These are phyloP conservation scores for Platycheirus rosarum DNA, from an alignment of 2,888 invertebrate species.

Conservation along the genomic window DNA sequence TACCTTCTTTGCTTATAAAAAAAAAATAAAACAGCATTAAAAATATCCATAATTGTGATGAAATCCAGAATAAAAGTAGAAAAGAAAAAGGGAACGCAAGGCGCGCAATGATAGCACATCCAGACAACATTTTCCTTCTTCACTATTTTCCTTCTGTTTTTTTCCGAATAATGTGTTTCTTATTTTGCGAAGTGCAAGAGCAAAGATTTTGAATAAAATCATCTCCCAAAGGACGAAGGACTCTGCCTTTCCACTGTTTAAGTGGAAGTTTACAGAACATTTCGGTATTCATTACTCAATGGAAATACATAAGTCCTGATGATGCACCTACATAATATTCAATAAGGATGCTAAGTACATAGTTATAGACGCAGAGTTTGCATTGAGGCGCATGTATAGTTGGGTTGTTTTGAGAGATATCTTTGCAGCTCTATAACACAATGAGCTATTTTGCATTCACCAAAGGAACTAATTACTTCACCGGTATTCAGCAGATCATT, in stretches of 20 bases:
- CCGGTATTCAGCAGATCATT: slow-evolving; percentile 66
- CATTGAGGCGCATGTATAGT: not conserved
- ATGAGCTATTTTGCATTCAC: slow-evolving; percentile 67
- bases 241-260: slow-evolving; percentile 11
- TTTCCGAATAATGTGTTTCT: slow-evolving; percentile 10
- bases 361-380: too few relatives aligned
- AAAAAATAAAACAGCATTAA: too few relatives aligned
- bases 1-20: too few relatives aligned
- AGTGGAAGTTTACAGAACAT: slow-evolving; percentile 29
- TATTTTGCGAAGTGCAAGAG: slow-evolving; percentile 1
- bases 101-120: not conserved
- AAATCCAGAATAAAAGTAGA: slow-evolving; percentile 10
- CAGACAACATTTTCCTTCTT: slow-evolving; percentile 24
- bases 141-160: not conserved
- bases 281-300: slow-evolving; percentile 53
- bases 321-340: slow-evolving; percentile 34
- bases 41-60: too few relatives aligned
- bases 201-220: slow-evolving; percentile 16
- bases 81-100: slow-evolving; percentile 3
- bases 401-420: not conserved
- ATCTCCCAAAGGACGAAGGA: not conserved
- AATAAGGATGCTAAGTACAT: slow-evolving; percentile 6
- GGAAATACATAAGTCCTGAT: slow-evolving; percentile 25
- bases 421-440: slow-evolving; percentile 38
- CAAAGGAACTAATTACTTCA: slow-evolving; percentile 72